A percentile compares a stretch with the other conserved stretches of the same genome.
Evolutionary conservation across 53 echinoderm and acorn worm species (phyloP).

Genomic region (Apostichopus leukothele): DNA sequence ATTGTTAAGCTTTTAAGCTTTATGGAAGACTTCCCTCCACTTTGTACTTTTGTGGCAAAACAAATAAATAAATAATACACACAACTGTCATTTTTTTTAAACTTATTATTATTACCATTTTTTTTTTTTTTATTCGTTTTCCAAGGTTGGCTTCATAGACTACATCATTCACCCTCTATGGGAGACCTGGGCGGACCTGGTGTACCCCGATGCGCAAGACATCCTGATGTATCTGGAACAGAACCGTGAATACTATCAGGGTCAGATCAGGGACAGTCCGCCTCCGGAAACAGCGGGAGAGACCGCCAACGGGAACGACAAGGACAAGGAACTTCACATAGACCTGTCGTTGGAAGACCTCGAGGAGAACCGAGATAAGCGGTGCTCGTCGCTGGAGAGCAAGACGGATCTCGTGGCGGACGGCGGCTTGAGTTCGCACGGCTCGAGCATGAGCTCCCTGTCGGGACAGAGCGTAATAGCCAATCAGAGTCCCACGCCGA

Average conservation of each 20-base stretch:
- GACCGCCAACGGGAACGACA: constrained; percentile 55
- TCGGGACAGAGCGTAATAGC: constrained; percentile 47
- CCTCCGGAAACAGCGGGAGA: constrained; percentile 58
- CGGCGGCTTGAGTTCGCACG: constrained; percentile 39
- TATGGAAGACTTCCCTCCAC: too few species aligned
- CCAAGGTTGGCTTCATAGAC: constrained; percentile 95
- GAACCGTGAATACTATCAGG: constrained; percentile 92
- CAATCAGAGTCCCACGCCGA: constrained; percentile 39
- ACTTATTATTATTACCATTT: background rate
- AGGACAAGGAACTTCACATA: constrained; percentile 63
- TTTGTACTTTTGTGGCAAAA: too few species aligned
- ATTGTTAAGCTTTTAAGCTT: too few species aligned
- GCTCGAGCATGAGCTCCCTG: constrained; percentile 45
- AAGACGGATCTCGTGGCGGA: constrained; percentile 33
- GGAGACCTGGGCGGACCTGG: constrained; percentile 99
- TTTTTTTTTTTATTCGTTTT: background rate
- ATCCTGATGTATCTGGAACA: constrained; percentile 87
- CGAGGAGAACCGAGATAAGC: constrained; percentile 48
- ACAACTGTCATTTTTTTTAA: too few species aligned
- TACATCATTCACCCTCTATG: constrained; percentile 94
- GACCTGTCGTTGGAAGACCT: constrained; percentile 73
- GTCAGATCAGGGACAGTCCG: constrained; percentile 88
- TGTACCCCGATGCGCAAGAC: constrained; percentile 95
- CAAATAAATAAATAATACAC: too few species aligned
- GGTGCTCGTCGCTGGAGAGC: constrained; percentile 35